Conservation (phyloP, 2,797 vertebrate species). For the Dendrocincla tyrannina region DNA sequence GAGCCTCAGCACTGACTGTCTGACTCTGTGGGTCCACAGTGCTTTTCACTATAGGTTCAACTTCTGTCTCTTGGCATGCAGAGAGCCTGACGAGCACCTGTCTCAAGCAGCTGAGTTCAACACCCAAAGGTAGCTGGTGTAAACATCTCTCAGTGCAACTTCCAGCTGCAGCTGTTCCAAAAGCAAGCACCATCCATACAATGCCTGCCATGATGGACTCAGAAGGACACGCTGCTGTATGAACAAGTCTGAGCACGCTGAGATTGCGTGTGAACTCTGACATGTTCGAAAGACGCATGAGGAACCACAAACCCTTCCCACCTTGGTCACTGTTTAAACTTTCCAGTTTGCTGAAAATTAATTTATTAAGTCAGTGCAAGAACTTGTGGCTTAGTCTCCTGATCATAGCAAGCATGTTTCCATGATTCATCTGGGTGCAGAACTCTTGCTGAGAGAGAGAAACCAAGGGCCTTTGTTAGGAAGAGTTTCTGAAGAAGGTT, state of each 20-base stretch:
- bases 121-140: background rate
- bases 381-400: background rate
- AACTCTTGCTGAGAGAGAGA: background rate
- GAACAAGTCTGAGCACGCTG: background rate
- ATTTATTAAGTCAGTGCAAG: background rate
- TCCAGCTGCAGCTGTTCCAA: background rate
- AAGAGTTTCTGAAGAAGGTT: background rate
- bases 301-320: background rate
- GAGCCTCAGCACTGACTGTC: background rate
- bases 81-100: background rate
- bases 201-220: background rate
- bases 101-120: background rate
- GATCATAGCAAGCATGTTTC: background rate
- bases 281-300: background rate
- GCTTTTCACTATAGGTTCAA: fast-evolving
- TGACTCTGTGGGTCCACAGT: background rate
- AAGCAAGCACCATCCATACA: background rate
- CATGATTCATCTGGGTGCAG: background rate
- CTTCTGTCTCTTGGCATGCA: background rate
- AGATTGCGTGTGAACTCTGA: fast-evolving
- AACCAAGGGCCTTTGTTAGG: background rate
- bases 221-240: background rate
- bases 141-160: background rate
- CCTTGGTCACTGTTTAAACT: background rate
- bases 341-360: background rate